These are phyloP conservation scores for Anolis carolinensis DNA, from an alignment of 2,113 vertebrate genomes.

Conservation along the genomic window DNA sequence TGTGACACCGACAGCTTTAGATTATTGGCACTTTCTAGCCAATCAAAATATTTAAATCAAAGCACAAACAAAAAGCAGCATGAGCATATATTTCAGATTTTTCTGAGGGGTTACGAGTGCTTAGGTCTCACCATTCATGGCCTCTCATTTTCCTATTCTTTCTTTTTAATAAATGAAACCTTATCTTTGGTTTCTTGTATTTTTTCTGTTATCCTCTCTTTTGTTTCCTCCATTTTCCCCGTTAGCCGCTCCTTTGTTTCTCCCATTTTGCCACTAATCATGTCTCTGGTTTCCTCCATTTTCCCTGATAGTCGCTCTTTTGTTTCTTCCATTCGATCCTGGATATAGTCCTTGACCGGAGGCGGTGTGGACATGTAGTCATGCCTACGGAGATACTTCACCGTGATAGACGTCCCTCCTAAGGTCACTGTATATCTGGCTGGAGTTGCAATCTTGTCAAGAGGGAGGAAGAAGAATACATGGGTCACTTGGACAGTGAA, in stretches of 20 bases:
- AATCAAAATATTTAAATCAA: conserved; percentile 7
- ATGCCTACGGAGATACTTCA: conserved; percentile 89
- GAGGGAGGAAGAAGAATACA: conserved; percentile 16
- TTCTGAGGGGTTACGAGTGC: conserved; percentile 62
- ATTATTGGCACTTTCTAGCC: conserved; percentile 34
- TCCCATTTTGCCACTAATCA: conserved; percentile 83
- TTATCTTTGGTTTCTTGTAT: conserved; percentile 94
- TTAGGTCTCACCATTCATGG: conserved; percentile 34
- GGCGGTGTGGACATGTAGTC: conserved; percentile 94
- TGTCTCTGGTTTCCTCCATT: conserved; percentile 89
- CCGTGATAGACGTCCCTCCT: conserved; percentile 90
- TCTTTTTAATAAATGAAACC: conserved; percentile 92
- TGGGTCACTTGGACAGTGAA: neutral
- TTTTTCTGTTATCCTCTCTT: conserved; percentile 84
- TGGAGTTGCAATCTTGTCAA: conserved; percentile 90
- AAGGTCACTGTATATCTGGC: conserved; percentile 92
- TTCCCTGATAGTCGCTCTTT: conserved; percentile 83
- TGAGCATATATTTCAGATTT: conserved; percentile 48
- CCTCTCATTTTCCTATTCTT: conserved; percentile 75
- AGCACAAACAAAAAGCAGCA: conserved; percentile 53
- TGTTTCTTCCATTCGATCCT: conserved; percentile 88
- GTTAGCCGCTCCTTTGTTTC: conserved; percentile 93
- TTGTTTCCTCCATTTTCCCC: conserved; percentile 86
- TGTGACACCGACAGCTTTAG: conserved; percentile 53
- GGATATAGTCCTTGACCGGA: conserved; percentile 91